A percentile compares a stretch with the other conserved stretches of the same genome.
phyloP scores from a whole-genome alignment of 1,140 invertebrate species.

The Manduca sexta region DNA sequence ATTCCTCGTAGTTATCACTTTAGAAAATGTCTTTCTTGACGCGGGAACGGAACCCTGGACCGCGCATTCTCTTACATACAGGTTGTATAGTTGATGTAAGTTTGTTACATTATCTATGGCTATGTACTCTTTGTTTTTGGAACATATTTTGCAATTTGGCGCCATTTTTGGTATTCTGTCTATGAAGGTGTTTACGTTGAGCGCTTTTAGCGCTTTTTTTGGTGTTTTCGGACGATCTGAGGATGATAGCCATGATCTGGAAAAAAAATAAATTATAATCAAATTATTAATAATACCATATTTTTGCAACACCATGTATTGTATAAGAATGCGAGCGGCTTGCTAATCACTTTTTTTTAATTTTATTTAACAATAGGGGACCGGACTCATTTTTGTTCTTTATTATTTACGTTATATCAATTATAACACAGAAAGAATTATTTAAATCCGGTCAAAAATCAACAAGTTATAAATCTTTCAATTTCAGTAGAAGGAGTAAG shows the following conservation, averaged over 20 bases:
- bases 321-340: too few relatives aligned
- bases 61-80: not conserved
- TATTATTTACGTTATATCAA: too few relatives aligned
- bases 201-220: not conserved
- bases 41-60: not conserved
- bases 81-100: not conserved
- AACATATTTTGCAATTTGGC: not conserved
- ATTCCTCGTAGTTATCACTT: not conserved
- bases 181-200: conserved; percentile 1
- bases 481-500: too few relatives aligned
- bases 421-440: too few relatives aligned
- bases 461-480: too few relatives aligned
- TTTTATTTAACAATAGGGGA: too few relatives aligned
- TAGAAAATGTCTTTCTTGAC: not conserved
- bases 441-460: too few relatives aligned
- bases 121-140: not conserved
- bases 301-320: too few relatives aligned
- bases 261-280: not conserved
- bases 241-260: not conserved
- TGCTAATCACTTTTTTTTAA: too few relatives aligned
- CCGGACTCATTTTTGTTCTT: too few relatives aligned
- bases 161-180: not conserved
- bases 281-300: too few relatives aligned
- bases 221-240: not conserved
- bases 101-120: not conserved